Base-by-base conservation (phyloP, 2,888 invertebrate genomes). In the Tanypteryx hageni region DNA sequence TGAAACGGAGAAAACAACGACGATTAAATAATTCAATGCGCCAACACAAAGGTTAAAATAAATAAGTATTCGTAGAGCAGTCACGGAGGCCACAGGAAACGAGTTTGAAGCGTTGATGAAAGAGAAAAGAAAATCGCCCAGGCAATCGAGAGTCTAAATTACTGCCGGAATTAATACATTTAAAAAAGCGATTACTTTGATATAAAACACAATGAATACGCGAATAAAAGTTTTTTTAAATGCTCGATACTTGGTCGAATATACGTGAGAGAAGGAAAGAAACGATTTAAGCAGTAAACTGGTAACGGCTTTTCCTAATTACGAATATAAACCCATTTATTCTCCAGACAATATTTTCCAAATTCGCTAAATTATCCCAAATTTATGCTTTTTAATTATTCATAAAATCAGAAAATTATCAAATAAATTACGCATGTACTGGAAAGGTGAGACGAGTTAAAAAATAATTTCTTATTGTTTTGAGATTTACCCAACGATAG, bases 11-110 rank as follows among this genome's bases (percentile, higher is more conserved):
- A 86, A 68, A 68, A 16, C 31, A 18, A n/a, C 86, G 61, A 13
- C 14, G 89, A 89, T 89, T 89, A 89, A 68, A 89, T 89, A 89
- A 89, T 89, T 89, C 89, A 89, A 64, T 64, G 64, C 89, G 9
- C 64, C 64, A 11, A n/a, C 18, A 89, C 64, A 89, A 89, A 18
- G 89, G 64, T 61, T 89, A 31, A 64, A 89, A 89, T n/a, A 83
- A 44, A 44, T 3, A 44, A 44, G 44, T 44, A 31, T 61, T 18
- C 64, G 59, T 31, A 59, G 31, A 18, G 64, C 64, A 44, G n/a
- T 57, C 5, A 83, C 83, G 83, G 56, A 64, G 89, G 89, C 64
- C 89, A 64, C 64, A 44, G 64, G 44, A 89, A 64, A 89, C 61
- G 44, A 44, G 11, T 64, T 44, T n/a, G 89, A 8, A 44, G 44